Evolutionary conservation across 2,797 vertebrate genomes (phyloP), one percentile per base, ranked within the genome.

Genomic region (Halcyon badia): DNA sequence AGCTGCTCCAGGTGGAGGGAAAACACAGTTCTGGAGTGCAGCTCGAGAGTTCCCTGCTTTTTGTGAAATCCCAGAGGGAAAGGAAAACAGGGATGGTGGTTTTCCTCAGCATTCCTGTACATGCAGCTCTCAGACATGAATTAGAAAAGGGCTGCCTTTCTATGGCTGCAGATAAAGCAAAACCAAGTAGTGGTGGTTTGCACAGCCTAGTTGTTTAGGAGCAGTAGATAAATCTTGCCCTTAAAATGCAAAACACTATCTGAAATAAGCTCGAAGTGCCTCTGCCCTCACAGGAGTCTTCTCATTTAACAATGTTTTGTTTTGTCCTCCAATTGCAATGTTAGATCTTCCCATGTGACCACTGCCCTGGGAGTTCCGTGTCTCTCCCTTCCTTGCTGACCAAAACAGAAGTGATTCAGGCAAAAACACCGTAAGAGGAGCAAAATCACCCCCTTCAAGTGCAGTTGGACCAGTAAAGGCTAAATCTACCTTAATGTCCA

Each of bases 381-480:
- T 14, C 2, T 54, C 60, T 57, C 33, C 28, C 12, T 13, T 79
- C 49, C 44, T 33, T 54, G 2, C 10, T 6, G 28, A 14, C 33
- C 2, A 10, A 25, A 39, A 8, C 28, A 48, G 10, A 6, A 37
- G 11, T 5, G 39, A 37, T 24, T 30, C 20, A 9, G 62, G 70
- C 25, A 20, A 30, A 10, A 39, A 31, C 17, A 46, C 5, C 8
- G 2, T 0, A 8, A 33, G 30, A 48, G 46, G 44, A 39, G 33
- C 41, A 35, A 26, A 12, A 5, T 5, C 42, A 2, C 46, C 10
- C 10, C 0, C 11, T 13, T 17, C 1, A n/a, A 28, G 33, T 2
- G 31, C 33, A 1, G 30, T 35, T 2, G 16, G 25, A 8, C 14
- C 25, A 3, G 6, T 1, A 4, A 20, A 30, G 42, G 19, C 30